Evolutionary conservation across 2,797 vertebrate genomes (phyloP).

Genomic region (Notolabrus celidotus): DNA sequence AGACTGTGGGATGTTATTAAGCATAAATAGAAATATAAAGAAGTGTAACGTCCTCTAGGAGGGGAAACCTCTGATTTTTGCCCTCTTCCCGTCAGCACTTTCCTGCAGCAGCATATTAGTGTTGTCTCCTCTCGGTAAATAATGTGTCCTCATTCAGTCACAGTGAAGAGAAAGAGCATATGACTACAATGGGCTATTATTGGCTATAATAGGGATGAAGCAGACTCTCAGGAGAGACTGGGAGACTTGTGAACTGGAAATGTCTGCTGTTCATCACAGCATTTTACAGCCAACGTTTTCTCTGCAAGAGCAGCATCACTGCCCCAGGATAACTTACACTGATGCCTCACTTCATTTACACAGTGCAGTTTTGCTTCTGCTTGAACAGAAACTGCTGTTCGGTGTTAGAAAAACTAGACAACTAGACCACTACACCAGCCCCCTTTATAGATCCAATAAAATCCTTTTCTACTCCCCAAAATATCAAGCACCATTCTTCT

Average conservation of each 20-base stretch:
- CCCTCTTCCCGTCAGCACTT: slow-evolving; percentile 88
- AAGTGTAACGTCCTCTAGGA: slow-evolving; percentile 78
- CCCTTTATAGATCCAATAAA: slow-evolving; percentile 54
- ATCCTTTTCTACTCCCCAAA: slow-evolving; percentile 18
- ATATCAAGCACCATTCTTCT: slow-evolving; percentile 60
- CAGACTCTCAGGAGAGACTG: slow-evolving; percentile 89
- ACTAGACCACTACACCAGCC: slow-evolving; percentile 59
- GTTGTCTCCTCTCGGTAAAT: slow-evolving; percentile 89
- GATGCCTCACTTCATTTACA: slow-evolving; percentile 84
- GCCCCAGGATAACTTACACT: slow-evolving; percentile 82
- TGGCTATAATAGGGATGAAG: slow-evolving; percentile 91
- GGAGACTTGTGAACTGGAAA: slow-evolving; percentile 90
- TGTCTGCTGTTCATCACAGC: slow-evolving; percentile 88
- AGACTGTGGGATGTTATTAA: slow-evolving; percentile 77
- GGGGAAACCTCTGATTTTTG: slow-evolving; percentile 82
- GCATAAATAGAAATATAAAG: slow-evolving; percentile 84
- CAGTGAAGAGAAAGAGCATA: slow-evolving; percentile 88
- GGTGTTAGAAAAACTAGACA: slow-evolving; percentile 68
- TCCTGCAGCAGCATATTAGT: slow-evolving; percentile 81
- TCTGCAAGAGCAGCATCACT: slow-evolving; percentile 76
- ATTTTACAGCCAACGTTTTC: slow-evolving; percentile 82
- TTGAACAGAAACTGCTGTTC: slow-evolving; percentile 72
- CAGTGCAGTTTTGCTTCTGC: slow-evolving; percentile 75
- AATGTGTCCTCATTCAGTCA: slow-evolving; percentile 91
- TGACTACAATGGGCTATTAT: slow-evolving; percentile 94